phyloP scores from a whole-genome alignment of 2,113 vertebrate genomes.

The Corvus moneduloides region DNA sequence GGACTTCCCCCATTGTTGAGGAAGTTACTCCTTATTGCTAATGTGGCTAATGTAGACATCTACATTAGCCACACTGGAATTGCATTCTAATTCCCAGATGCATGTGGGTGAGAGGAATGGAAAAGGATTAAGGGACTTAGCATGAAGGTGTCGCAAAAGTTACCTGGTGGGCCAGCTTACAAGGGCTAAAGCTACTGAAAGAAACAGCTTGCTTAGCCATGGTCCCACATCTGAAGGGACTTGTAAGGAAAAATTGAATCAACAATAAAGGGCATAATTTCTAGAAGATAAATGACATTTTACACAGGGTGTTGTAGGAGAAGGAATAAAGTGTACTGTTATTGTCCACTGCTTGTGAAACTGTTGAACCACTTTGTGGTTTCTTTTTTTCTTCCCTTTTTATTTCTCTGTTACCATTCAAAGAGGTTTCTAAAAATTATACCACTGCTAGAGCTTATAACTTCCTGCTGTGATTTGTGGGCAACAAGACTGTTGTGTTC shows the following conservation, averaged over 20 bases:
- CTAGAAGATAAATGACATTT: neutral
- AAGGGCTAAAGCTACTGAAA: neutral
- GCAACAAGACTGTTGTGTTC: neutral
- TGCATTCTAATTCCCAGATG: neutral
- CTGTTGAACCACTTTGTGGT: neutral
- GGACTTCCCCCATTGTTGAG: neutral
- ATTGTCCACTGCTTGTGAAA: neutral
- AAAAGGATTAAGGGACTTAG: neutral
- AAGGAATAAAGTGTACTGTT: neutral
- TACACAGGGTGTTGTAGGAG: neutral
- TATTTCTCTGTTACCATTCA: neutral
- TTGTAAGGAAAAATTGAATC: neutral
- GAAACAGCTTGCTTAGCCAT: neutral
- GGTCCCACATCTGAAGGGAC: neutral
- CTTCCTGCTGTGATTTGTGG: neutral
- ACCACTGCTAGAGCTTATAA: neutral
- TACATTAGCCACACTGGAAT: neutral
- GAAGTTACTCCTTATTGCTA: neutral
- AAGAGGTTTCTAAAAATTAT: neutral
- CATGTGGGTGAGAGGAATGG: neutral
- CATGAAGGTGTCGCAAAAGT: neutral
- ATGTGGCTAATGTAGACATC: neutral
- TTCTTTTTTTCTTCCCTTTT: neutral
- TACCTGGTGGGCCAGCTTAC: neutral
- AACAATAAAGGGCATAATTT: neutral